Evolutionary conservation across 1,140 invertebrate species (phyloP).

Genomic region (Ceratosolen fusciceps): DNA sequence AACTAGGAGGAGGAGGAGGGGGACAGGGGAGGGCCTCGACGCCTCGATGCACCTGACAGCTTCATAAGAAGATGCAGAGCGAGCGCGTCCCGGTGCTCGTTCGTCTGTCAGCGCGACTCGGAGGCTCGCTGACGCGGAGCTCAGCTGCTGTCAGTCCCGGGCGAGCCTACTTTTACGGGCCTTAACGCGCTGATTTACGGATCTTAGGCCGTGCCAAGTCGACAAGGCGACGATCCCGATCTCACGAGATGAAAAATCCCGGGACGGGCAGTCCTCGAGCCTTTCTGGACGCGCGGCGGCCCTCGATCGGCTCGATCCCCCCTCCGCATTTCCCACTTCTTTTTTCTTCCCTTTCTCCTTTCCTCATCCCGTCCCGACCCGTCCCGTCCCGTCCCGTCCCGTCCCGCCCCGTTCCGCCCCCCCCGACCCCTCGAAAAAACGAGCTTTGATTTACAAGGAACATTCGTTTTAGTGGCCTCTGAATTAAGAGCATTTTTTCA

Average conservation of each 20-base stretch:
- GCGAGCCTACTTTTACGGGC: not conserved
- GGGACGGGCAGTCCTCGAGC: no score
- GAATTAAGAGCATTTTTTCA: not conserved
- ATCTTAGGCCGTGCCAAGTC: not conserved
- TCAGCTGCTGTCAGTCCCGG: not conserved
- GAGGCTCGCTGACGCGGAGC: not conserved
- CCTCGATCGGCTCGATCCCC: not conserved
- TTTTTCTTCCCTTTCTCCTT: no score
- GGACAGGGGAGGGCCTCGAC: not conserved
- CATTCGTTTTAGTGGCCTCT: not conserved
- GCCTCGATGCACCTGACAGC: slow-evolving; percentile 4
- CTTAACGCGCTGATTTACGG: not conserved
- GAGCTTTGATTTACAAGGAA: not conserved
- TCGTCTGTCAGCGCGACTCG: not conserved
- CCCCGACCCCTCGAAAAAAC: not conserved
- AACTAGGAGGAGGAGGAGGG: not conserved
- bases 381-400: no score
- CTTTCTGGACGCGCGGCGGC: not conserved
- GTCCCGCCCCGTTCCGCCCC: no score
- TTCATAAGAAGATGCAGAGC: not conserved
- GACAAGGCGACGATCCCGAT: not conserved
- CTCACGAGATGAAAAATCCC: not conserved
- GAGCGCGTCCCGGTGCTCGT: not conserved
- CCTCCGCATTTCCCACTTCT: no score
- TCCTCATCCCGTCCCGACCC: no score